These are phyloP conservation scores for Eleginops maclovinus DNA, from an alignment of 2,113 vertebrate species.

Conservation along the genomic window DNA sequence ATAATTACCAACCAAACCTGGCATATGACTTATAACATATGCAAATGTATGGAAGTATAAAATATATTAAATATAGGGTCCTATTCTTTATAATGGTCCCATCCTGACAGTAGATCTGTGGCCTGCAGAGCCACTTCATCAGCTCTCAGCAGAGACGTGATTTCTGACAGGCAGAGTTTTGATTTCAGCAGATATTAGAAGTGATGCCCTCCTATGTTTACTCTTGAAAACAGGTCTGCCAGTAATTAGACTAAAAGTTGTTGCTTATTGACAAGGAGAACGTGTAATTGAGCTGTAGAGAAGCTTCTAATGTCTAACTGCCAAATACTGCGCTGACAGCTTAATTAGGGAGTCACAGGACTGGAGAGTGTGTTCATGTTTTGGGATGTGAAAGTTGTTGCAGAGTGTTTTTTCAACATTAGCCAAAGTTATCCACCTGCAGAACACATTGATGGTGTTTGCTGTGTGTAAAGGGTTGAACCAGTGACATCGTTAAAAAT, in stretches of 20 bases:
- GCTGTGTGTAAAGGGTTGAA: too few species aligned
- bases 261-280: conserved; percentile 16
- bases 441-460: not conserved
- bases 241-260: conserved; percentile 20
- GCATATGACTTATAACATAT: too few species aligned
- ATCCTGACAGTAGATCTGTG: too few species aligned
- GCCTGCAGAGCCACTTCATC: too few species aligned
- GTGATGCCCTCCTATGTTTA: not conserved
- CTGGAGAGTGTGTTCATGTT: not conserved
- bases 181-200: conserved; percentile 23
- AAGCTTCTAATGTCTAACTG: conserved; percentile 12
- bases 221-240: conserved; percentile 5
- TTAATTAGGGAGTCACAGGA: conserved; percentile 15
- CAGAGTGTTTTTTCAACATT: not conserved
- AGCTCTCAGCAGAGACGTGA: too few species aligned
- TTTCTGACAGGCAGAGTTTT: not conserved
- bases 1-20: too few species aligned
- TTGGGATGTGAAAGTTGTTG: not conserved
- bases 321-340: not conserved
- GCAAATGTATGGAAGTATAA: too few species aligned
- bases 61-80: too few species aligned
- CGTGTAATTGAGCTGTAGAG: conserved; percentile 13
- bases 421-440: not conserved
- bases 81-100: too few species aligned
- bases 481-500: too few species aligned